Conservation (phyloP, 2,888 invertebrate species). For the Lasioglossum leucozonium region DNA sequence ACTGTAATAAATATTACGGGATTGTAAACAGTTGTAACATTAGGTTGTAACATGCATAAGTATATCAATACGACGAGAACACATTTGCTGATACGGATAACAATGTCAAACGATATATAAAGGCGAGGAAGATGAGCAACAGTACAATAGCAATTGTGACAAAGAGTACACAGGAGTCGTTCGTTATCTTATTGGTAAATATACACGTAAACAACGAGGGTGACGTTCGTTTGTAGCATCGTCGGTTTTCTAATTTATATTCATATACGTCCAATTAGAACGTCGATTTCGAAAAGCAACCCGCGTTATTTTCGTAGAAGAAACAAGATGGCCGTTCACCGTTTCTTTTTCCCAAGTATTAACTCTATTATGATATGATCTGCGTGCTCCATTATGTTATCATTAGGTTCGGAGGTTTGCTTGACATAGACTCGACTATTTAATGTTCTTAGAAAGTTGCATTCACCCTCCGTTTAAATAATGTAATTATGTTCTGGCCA, state of each 20-base stretch:
- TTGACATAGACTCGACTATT: conserved; percentile 44
- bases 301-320: background rate
- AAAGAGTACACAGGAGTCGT: background rate
- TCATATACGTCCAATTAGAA: background rate
- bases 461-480: conserved; percentile 36
- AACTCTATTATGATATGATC: conserved; percentile 45
- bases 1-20: background rate
- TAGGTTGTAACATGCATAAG: background rate
- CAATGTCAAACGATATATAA: background rate
- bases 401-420: conserved; percentile 28
- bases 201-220: background rate
- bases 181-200: background rate
- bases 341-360: background rate
- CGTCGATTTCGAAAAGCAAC: background rate
- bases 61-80: background rate
- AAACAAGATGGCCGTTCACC: background rate
- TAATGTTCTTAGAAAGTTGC: conserved; percentile 51
- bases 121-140: background rate
- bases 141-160: background rate
- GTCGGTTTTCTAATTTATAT: background rate
- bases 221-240: background rate
- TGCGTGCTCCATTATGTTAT: conserved; percentile 35
- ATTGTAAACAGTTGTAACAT: background rate
- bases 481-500: conserved; percentile 10
- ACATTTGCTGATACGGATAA: background rate